Conservation (phyloP, 2,888 invertebrate genomes). For the Troides oblongomaculatus region DNA sequence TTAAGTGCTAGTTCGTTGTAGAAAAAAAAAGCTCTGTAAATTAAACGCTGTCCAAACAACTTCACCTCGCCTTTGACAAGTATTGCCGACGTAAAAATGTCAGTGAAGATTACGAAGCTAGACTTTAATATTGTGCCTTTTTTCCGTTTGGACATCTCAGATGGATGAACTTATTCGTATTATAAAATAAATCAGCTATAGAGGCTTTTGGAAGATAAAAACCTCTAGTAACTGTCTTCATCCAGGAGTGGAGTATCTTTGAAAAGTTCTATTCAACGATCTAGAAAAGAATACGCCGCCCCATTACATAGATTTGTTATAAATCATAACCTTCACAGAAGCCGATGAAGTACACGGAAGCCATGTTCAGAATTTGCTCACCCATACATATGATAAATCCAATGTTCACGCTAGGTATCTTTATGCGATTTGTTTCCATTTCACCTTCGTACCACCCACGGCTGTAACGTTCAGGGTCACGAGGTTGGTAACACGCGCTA, state of each 20-base stretch:
- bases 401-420: constrained; percentile 13
- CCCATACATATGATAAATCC: constrained; percentile 14
- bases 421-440: constrained; percentile 26
- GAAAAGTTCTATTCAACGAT: no score
- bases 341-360: constrained; percentile 36
- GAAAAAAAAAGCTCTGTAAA: not conserved
- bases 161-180: no score
- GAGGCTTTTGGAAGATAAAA: no score
- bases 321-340: constrained; percentile 31
- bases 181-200: no score
- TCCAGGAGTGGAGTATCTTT: no score
- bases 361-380: constrained; percentile 28
- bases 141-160: no score
- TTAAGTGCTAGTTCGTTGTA: no score
- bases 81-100: constrained; percentile 14
- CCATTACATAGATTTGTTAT: not conserved
- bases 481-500: constrained; percentile 2
- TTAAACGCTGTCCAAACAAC: not conserved
- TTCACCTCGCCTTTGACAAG: constrained; percentile 18
- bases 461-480: constrained; percentile 13
- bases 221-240: no score
- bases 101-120: constrained; percentile 11
- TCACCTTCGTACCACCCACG: constrained; percentile 11
- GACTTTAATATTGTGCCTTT: not conserved
- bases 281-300: no score